phyloP scores from a whole-genome alignment of 1,140 invertebrate species.

The Pygmarrhopalites habei region DNA sequence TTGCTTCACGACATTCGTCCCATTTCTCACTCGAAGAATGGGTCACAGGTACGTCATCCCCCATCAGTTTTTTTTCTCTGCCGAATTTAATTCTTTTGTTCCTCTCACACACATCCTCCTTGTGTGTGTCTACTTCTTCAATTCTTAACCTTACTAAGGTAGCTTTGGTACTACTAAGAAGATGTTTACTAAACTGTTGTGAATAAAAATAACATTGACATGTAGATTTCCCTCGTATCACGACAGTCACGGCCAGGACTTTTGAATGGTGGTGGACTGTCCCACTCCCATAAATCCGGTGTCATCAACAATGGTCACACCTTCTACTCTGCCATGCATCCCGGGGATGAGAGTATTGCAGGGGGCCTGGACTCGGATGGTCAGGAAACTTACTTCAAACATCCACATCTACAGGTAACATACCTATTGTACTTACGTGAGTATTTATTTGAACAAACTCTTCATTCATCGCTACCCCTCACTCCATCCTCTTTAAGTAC shows the following conservation, averaged over 20 bases:
- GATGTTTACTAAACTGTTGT: no score
- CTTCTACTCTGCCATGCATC: neutral
- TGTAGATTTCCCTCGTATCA: slow-evolving; percentile 21
- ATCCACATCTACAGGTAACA: slow-evolving; percentile 7
- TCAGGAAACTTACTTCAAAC: slow-evolving; percentile 7
- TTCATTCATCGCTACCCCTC: no score
- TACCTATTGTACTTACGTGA: no score
- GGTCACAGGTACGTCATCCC: slow-evolving; percentile 1
- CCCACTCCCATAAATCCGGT: neutral
- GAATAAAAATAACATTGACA: no score
- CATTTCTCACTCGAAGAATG: slow-evolving; percentile 13
- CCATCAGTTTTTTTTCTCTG: neutral
- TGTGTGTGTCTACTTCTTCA: no score
- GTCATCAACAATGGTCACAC: neutral
- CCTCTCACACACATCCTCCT: no score
- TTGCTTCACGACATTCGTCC: slow-evolving; percentile 49
- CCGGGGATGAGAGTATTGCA: neutral
- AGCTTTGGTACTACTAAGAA: no score
- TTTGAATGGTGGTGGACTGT: neutral
- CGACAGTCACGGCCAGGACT: slow-evolving; percentile 3
- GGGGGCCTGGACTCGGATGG: neutral
- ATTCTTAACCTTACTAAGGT: no score
- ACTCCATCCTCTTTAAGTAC: no score
- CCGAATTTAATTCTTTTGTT: no score
- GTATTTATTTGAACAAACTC: no score